These are phyloP conservation scores for Cheilinus undulatus DNA, from an alignment of 2,113 vertebrate genomes.

Conservation along the genomic window DNA sequence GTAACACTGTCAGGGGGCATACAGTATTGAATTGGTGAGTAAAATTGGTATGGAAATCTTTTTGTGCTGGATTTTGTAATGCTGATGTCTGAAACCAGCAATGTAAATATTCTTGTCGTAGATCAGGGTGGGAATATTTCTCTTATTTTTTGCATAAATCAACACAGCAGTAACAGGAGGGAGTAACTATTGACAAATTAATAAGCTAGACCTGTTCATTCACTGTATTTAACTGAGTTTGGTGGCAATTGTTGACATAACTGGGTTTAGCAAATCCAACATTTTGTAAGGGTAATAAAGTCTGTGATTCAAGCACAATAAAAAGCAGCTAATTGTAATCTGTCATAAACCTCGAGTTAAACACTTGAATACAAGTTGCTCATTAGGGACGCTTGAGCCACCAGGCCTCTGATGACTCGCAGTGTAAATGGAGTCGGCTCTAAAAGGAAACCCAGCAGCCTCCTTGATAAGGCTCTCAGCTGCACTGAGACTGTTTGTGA, in stretches of 20 bases:
- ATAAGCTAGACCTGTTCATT: no score
- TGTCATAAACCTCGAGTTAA: conserved; percentile 69
- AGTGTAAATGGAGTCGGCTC: conserved; percentile 73
- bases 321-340: conserved; percentile 54
- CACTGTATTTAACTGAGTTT: no score
- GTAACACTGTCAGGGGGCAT: no score
- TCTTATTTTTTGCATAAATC: no score
- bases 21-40: no score
- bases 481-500: conserved; percentile 79
- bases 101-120: no score
- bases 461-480: conserved; percentile 74
- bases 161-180: no score
- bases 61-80: no score
- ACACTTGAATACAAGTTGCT: conserved; percentile 70
- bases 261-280: background rate
- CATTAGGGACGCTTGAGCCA: conserved; percentile 75
- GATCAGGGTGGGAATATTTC: no score
- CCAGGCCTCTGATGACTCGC: conserved; percentile 65
- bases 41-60: no score
- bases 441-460: conserved; percentile 67
- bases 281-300: background rate
- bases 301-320: conserved; percentile 6
- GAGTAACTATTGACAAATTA: no score
- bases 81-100: no score
- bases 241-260: background rate